A percentile compares a stretch with the other conserved stretches of the same genome.
phyloP scores from a whole-genome alignment of 2,888 invertebrate species.

The Spodoptera picta region DNA sequence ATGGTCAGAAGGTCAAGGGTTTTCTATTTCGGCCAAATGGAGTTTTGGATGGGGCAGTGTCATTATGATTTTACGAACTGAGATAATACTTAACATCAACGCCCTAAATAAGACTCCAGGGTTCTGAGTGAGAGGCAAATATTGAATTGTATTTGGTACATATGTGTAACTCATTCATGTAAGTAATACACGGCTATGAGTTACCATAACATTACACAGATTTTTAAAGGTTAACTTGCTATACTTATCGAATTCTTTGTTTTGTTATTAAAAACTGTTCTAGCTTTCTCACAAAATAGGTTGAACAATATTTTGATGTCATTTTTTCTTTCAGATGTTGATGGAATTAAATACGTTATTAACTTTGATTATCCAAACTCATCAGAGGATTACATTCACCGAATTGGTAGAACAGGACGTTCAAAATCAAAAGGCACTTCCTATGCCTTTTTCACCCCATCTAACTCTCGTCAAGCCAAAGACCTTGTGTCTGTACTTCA shows the following conservation, averaged over 20 bases:
- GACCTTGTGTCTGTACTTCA: constrained; percentile 95
- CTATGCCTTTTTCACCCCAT: constrained; percentile 97
- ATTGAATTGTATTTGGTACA: constrained; percentile 76
- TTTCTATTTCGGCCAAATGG: constrained; percentile 88
- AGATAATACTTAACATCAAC: constrained; percentile 63
- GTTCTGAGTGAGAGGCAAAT: constrained; percentile 88
- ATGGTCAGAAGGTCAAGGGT: constrained; percentile 87
- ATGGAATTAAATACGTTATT: constrained; percentile 98
- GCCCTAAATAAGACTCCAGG: constrained; percentile 86
- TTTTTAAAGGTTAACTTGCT: constrained; percentile 48
- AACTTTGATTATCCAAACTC: constrained; percentile 99
- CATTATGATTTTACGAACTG: constrained; percentile 58
- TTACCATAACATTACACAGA: constrained; percentile 72
- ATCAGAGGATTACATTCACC: constrained; percentile 98
- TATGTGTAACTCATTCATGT: constrained; percentile 86
- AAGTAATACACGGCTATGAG: constrained; percentile 83
- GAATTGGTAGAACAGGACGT: constrained; percentile 97
- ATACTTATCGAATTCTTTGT: constrained; percentile 33
- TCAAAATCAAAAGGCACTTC: constrained; percentile 96
- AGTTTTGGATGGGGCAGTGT: constrained; percentile 83
- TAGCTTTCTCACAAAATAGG: constrained; percentile 17
- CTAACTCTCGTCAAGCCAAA: constrained; percentile 95
- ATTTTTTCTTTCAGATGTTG: constrained; percentile 92
- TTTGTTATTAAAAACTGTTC: constrained; percentile 39
- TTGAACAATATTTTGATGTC: constrained; percentile 54